phyloP scores from a whole-genome alignment of 2,113 vertebrate genomes.

The Psilopsiagon aymara region DNA sequence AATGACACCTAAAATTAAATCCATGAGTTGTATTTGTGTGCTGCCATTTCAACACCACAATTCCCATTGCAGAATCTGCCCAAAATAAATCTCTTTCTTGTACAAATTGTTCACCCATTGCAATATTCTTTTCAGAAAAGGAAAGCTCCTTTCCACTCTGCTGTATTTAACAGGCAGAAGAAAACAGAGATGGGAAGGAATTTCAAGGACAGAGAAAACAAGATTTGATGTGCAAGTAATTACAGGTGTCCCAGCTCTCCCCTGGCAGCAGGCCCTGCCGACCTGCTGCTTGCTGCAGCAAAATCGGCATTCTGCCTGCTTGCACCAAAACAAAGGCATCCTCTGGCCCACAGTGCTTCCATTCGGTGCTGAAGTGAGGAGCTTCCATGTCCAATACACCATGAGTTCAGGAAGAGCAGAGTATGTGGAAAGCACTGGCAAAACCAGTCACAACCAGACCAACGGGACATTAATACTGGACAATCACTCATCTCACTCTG shows the following conservation, averaged over 20 bases:
- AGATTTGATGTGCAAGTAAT: background rate
- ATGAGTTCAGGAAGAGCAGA: background rate
- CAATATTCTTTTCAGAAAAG: background rate
- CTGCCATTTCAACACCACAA: background rate
- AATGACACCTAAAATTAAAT: background rate
- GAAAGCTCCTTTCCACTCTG: background rate
- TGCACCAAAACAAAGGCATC: background rate
- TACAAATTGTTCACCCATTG: background rate
- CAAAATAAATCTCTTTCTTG: background rate
- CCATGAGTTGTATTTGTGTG: background rate
- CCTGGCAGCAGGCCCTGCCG: background rate
- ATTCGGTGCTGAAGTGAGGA: background rate
- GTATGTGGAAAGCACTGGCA: background rate
- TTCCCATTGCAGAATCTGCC: background rate
- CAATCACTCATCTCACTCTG: background rate
- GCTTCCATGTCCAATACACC: background rate
- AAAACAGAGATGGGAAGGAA: background rate
- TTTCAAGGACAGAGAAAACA: background rate
- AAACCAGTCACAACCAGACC: background rate
- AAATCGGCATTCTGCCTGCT: background rate
- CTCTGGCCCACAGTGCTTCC: background rate
- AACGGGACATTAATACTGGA: accelerated
- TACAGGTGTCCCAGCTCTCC: background rate
- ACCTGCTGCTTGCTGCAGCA: accelerated
- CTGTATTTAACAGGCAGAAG: background rate